Conservation (phyloP, 2,888 invertebrate species). For the Autographa pulchrina region DNA sequence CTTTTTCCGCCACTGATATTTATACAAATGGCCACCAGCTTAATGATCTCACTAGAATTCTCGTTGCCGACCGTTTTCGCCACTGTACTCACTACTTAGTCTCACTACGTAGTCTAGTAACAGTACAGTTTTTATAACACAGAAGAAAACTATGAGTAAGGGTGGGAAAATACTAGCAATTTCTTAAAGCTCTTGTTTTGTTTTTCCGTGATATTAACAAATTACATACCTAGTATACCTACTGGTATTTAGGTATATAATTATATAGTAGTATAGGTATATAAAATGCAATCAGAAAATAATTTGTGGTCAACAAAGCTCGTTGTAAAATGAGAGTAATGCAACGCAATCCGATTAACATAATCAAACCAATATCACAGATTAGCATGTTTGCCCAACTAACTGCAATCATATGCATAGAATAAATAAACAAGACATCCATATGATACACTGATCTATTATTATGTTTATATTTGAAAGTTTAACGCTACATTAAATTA, state of each 20-base stretch:
- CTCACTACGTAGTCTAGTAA: slow-evolving; percentile 32
- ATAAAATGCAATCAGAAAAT: neutral
- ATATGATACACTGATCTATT: neutral
- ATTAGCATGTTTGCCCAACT: slow-evolving; percentile 20
- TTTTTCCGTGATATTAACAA: neutral
- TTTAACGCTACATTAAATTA: neutral
- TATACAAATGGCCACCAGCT: slow-evolving; percentile 73
- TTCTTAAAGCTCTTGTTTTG: neutral
- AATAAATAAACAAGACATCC: slow-evolving; percentile 24
- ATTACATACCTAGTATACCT: neutral
- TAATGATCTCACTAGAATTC: slow-evolving; percentile 69
- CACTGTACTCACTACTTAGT: slow-evolving; percentile 52
- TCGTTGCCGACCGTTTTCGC: slow-evolving; percentile 61
- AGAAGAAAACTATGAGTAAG: slow-evolving; percentile 29
- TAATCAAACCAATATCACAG: slow-evolving; percentile 29
- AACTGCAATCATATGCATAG: slow-evolving; percentile 28
- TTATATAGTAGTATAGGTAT: no score
- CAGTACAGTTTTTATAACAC: slow-evolving; percentile 46
- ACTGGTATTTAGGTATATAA: neutral
- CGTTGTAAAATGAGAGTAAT: slow-evolving; percentile 16
- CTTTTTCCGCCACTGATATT: slow-evolving; percentile 81
- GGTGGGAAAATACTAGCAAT: neutral
- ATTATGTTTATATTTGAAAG: neutral
- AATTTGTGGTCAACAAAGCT: slow-evolving; percentile 6
- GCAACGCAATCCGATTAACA: slow-evolving; percentile 18